A percentile compares a stretch with the other conserved stretches of the same genome.
Evolutionary conservation across 1,140 invertebrate species (phyloP).

Genomic region (Latrodectus geometricus): DNA sequence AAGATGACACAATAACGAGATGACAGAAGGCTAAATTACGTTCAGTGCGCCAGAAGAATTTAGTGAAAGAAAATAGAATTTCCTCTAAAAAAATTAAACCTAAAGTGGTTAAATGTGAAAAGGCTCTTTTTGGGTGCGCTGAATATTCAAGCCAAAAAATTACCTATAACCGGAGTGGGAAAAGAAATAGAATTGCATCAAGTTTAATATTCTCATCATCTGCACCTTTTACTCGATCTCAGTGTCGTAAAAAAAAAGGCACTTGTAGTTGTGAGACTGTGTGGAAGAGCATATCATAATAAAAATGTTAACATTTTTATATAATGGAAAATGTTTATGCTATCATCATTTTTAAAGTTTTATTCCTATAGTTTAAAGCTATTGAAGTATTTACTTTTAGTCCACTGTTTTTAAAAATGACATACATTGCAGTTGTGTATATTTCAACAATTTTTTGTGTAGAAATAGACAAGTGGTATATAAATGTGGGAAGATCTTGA

Average conservation of each 20-base stretch:
- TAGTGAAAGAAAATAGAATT: neutral
- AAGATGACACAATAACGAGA: constrained; percentile 14
- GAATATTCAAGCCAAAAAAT: neutral
- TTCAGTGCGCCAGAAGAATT: neutral
- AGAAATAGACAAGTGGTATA: no score
- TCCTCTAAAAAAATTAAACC: neutral
- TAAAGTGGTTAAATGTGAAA: neutral
- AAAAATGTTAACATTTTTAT: constrained; percentile 25
- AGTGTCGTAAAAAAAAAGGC: constrained; percentile 20
- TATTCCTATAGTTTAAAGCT: no score
- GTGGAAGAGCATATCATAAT: constrained; percentile 53
- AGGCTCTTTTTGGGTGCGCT: neutral
- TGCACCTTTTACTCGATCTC: constrained; percentile 41
- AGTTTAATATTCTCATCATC: neutral
- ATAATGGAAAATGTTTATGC: constrained; percentile 15
- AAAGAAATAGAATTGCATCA: neutral
- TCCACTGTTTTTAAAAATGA: no score
- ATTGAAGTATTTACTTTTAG: no score
- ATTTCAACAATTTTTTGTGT: no score
- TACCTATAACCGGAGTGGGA: no score
- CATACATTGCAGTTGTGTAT: no score
- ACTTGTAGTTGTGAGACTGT: constrained; percentile 38
- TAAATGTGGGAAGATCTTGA: no score
- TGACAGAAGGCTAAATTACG: constrained; percentile 42
- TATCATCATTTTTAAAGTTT: neutral